Conservation (phyloP, 2,797 vertebrate genomes). For the Galaxias olidus region DNA sequence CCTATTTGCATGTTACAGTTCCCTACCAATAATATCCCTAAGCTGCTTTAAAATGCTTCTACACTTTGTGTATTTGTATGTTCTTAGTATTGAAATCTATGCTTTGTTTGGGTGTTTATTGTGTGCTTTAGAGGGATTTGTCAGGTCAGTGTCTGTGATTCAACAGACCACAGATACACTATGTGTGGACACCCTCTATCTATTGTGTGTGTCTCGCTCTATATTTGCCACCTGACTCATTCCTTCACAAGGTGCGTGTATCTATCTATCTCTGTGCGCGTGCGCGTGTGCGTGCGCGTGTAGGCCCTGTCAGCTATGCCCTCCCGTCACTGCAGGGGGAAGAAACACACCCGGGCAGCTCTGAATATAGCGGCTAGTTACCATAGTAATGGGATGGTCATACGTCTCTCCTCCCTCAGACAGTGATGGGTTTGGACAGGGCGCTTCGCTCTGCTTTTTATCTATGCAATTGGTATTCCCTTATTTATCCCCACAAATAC, state of each 20-base stretch:
- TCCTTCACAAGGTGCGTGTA: conserved; percentile 35
- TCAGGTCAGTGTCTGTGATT: conserved; percentile 21
- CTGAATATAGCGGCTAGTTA: conserved; percentile 80
- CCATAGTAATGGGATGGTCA: conserved; percentile 79
- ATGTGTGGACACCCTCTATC: conserved; percentile 16
- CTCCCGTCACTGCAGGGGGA: conserved; percentile 69
- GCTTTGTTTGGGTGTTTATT: too few species aligned
- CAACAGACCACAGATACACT: not conserved
- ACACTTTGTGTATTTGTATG: too few species aligned
- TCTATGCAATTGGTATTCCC: conserved; percentile 67
- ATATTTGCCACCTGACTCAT: conserved; percentile 47
- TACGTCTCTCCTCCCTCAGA: conserved; percentile 65
- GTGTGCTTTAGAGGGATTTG: too few species aligned
- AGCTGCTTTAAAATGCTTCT: too few species aligned
- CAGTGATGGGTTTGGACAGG: conserved; percentile 74
- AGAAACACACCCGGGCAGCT: conserved; percentile 59
- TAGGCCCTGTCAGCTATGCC: conserved; percentile 71
- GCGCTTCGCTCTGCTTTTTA: conserved; percentile 72
- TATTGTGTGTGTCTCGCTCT: conserved; percentile 21
- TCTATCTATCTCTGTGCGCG: not conserved
- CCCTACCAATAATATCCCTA: too few species aligned
- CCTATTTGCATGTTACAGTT: too few species aligned
- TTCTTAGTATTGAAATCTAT: too few species aligned
- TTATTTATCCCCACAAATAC: conserved; percentile 58
- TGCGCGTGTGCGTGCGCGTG: not conserved